These are phyloP conservation scores for Galleria mellonella DNA, from an alignment of 1,140 invertebrate species.

Conservation along the genomic window DNA sequence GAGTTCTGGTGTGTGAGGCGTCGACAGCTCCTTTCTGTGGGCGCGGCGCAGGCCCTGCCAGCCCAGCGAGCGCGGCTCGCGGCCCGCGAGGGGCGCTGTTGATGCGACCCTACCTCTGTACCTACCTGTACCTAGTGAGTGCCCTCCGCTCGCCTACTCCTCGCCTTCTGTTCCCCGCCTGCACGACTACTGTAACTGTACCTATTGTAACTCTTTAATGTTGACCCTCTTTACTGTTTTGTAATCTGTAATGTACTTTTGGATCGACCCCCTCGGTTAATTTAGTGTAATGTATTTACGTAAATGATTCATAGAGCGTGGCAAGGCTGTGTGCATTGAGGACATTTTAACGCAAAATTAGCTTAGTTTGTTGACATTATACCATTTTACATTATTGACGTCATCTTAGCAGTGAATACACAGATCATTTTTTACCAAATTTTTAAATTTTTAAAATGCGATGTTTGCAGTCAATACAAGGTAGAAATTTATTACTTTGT, in stretches of 20 bases:
- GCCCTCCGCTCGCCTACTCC: constrained; percentile 32
- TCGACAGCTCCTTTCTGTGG: constrained; percentile 37
- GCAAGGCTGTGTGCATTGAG: constrained; percentile 80
- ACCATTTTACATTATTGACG: constrained; percentile 59
- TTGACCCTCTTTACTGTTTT: constrained; percentile 67
- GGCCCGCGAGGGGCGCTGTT: constrained; percentile 35
- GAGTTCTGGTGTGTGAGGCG: constrained; percentile 51
- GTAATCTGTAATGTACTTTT: constrained; percentile 67
- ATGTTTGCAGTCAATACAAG: constrained; percentile 46
- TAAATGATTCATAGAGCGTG: constrained; percentile 76
- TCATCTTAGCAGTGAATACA: constrained; percentile 62
- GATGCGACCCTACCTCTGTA: constrained; percentile 30
- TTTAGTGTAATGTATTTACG: constrained; percentile 67
- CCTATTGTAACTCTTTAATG: constrained; percentile 56
- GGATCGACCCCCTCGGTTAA: constrained; percentile 60
- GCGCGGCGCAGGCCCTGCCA: constrained; percentile 11
- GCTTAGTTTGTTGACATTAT: constrained; percentile 57
- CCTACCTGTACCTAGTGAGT: constrained; percentile 32
- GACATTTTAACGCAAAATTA: constrained; percentile 73
- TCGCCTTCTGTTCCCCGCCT: constrained; percentile 43
- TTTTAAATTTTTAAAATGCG: constrained; percentile 50
- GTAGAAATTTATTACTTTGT: constrained; percentile 48
- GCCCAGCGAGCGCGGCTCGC: constrained; percentile 13
- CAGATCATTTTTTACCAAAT: constrained; percentile 53
- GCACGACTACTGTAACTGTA: constrained; percentile 59